Conservation (phyloP, 2,888 invertebrate genomes). For the Drosophila ochracea region DNA sequence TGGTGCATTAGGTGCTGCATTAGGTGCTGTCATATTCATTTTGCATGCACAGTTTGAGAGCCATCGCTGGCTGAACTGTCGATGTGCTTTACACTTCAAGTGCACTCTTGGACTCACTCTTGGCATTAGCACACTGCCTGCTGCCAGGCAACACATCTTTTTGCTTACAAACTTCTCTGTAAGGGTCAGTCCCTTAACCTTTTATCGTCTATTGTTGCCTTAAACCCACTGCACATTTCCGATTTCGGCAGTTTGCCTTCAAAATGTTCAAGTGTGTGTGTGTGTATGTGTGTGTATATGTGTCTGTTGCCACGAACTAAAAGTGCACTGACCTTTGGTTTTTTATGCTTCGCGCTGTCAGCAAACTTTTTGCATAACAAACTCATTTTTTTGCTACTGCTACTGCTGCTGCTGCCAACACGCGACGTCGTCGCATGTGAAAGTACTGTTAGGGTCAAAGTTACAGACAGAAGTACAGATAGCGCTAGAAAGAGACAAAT, state of each 20-base stretch:
- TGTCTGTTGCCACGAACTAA: slow-evolving; percentile 48
- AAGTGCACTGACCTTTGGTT: slow-evolving; percentile 74
- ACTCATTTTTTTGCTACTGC: slow-evolving; percentile 19
- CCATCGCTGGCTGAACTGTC: slow-evolving; percentile 33
- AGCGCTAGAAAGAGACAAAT: slow-evolving; percentile 7
- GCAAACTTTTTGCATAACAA: slow-evolving; percentile 76
- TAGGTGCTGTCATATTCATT: slow-evolving; percentile 29
- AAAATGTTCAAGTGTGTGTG: not conserved
- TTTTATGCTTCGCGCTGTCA: slow-evolving; percentile 47
- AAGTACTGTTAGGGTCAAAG: slow-evolving; percentile 42
- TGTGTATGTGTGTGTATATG: slow-evolving; percentile 1
- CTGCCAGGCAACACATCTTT: slow-evolving; percentile 47
- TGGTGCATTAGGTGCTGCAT: slow-evolving; percentile 6
- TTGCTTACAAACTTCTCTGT: not conserved
- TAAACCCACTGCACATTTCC: slow-evolving; percentile 18
- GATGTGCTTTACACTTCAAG: slow-evolving; percentile 22
- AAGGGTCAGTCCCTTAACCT: slow-evolving; percentile 49
- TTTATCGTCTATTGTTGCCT: slow-evolving; percentile 65
- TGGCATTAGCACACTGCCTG: slow-evolving; percentile 25
- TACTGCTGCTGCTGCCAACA: slow-evolving; percentile 37
- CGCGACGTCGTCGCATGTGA: slow-evolving; percentile 72
- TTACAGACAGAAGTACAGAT: slow-evolving; percentile 11
- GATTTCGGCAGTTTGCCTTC: slow-evolving; percentile 7
- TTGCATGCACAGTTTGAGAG: slow-evolving; percentile 55
- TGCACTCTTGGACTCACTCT: slow-evolving; percentile 19